These are phyloP conservation scores for Ichneumoninae sp. DNA, from an alignment of 2,888 invertebrate genomes.

Conservation along the genomic window DNA sequence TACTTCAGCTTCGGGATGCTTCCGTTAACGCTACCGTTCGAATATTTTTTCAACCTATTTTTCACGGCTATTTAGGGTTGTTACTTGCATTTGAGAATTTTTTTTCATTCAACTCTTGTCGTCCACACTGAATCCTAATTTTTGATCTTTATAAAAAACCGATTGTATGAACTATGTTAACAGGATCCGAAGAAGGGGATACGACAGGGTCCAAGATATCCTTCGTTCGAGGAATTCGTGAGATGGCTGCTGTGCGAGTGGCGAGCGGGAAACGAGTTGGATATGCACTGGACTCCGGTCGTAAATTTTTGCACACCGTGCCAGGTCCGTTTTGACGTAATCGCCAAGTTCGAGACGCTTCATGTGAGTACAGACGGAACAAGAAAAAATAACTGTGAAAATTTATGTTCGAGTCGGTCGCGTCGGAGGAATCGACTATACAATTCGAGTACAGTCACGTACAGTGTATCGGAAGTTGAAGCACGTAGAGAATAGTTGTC, in stretches of 20 bases:
- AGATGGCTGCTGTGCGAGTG: slow-evolving; percentile 91
- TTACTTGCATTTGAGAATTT: too few relatives aligned
- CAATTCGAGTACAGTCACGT: not conserved
- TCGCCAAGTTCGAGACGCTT: slow-evolving; percentile 93
- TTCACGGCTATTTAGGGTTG: not conserved
- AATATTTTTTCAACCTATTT: not conserved
- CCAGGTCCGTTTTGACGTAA: slow-evolving; percentile 92
- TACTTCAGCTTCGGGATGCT: not conserved
- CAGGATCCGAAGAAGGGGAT: slow-evolving; percentile 80
- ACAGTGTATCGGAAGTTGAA: not conserved
- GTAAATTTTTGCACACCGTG: slow-evolving; percentile 94
- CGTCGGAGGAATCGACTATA: not conserved
- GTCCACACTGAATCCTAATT: too few relatives aligned
- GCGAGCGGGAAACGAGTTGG: slow-evolving; percentile 87
- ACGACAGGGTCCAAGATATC: slow-evolving; percentile 86
- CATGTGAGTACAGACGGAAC: slow-evolving; percentile 85
- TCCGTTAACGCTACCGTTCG: not conserved
- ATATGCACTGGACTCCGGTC: slow-evolving; percentile 96
- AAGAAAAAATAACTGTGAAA: not conserved
- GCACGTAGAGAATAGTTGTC: slow-evolving; percentile 3
- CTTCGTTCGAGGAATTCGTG: slow-evolving; percentile 93
- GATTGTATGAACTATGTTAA: not conserved
- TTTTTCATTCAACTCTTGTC: too few relatives aligned
- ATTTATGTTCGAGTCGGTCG: not conserved
- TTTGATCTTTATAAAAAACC: not conserved